phyloP scores from a whole-genome alignment of 2,888 invertebrate genomes.

The Meiosimyza platycephala region DNA sequence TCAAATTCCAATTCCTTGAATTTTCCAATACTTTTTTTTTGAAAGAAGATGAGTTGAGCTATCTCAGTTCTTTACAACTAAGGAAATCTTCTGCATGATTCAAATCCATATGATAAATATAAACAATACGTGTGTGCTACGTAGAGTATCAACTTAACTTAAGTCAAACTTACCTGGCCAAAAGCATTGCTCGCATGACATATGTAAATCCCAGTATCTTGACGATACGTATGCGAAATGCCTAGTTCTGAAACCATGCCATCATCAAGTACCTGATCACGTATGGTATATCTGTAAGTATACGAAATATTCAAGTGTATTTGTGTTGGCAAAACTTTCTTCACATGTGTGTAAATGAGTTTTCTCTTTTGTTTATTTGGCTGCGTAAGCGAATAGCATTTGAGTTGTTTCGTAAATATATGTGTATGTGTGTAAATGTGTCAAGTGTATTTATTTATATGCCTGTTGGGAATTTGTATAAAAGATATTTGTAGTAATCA shows the following conservation, averaged over 20 bases:
- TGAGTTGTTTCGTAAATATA: constrained; percentile 18
- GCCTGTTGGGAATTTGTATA: no score
- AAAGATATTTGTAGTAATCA: no score
- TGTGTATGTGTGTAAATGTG: constrained; percentile 17
- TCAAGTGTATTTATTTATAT: no score
- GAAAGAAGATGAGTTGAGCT: no score
- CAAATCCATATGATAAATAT: no score
- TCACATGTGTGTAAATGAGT: neutral
- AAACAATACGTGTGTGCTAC: no score
- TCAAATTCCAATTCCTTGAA: no score
- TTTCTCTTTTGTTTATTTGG: constrained; percentile 1
- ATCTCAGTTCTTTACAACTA: no score
- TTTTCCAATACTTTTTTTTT: no score
- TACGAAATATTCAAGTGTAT: constrained; percentile 35
- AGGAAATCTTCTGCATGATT: no score
- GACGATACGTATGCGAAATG: constrained; percentile 84
- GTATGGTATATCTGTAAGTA: constrained; percentile 73
- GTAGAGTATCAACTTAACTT: neutral
- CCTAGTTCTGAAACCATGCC: constrained; percentile 88
- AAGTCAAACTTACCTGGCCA: constrained; percentile 76
- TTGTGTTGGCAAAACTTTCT: constrained; percentile 48
- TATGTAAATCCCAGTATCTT: constrained; percentile 89
- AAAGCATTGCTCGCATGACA: constrained; percentile 90
- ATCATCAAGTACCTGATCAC: constrained; percentile 82
- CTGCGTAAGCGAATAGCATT: constrained; percentile 21